Conservation (phyloP, 2,888 invertebrate species). For the Andrena camellia region DNA sequence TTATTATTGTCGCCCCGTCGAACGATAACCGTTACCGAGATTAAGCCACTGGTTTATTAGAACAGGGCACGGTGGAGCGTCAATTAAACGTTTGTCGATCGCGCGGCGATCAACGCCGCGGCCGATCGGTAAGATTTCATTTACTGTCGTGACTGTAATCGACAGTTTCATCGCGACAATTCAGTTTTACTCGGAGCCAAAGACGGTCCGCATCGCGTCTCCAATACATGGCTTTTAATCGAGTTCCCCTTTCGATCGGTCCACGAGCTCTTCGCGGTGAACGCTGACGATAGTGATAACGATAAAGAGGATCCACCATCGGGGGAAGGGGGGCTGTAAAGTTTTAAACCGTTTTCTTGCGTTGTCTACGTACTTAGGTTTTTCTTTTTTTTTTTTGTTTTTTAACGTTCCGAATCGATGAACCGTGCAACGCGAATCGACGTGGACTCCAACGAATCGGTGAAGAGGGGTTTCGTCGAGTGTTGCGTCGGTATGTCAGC, state of each 20-base stretch:
- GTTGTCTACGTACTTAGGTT: slow-evolving; percentile 56
- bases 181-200: slow-evolving; percentile 59
- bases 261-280: neutral
- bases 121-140: neutral
- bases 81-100: slow-evolving; percentile 34
- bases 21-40: slow-evolving; percentile 41
- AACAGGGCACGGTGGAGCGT: slow-evolving; percentile 26
- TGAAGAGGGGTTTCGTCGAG: slow-evolving; percentile 18
- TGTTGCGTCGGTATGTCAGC: slow-evolving; percentile 17
- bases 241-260: slow-evolving; percentile 22
- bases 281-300: neutral
- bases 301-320: neutral
- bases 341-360: neutral
- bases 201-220: slow-evolving; percentile 49
- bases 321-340: neutral
- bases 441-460: neutral
- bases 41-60: slow-evolving; percentile 43
- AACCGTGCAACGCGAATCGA: slow-evolving; percentile 1
- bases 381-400: neutral
- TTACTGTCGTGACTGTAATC: slow-evolving; percentile 36
- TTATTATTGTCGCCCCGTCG: slow-evolving; percentile 21
- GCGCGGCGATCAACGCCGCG: neutral
- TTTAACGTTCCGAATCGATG: neutral
- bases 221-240: slow-evolving; percentile 32
- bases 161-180: slow-evolving; percentile 24